These are phyloP conservation scores for Setophaga kirtlandii DNA, from an alignment of 2,113 vertebrate species.

Conservation along the genomic window DNA sequence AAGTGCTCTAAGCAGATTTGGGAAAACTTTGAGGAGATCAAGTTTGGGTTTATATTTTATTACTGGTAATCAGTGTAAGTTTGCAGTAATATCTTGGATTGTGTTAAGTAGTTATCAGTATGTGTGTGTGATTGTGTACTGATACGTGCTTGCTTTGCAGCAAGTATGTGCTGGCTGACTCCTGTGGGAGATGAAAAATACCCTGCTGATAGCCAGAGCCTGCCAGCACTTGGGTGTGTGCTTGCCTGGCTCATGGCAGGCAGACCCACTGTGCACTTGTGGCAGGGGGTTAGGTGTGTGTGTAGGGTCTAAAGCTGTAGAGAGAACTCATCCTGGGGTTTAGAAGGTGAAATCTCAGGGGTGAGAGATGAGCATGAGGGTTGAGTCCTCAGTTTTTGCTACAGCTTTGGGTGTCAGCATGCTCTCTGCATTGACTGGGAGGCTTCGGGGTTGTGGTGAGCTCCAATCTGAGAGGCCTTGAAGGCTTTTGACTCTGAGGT, in stretches of 20 bases:
- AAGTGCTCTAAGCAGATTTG: neutral
- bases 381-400: neutral
- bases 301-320: accelerated
- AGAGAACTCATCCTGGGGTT: neutral
- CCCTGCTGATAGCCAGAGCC: neutral
- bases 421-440: accelerated
- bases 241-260: neutral
- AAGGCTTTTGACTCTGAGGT: neutral
- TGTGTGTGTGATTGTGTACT: neutral
- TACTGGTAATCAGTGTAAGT: neutral
- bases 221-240: neutral
- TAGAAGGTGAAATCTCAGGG: neutral
- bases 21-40: constrained; percentile 13
- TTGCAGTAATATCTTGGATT: neutral
- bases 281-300: neutral
- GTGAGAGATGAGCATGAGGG: neutral
- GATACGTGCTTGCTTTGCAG: neutral
- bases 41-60: neutral
- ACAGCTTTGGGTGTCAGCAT: accelerated
- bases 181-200: neutral
- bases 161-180: neutral
- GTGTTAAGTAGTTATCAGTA: neutral
- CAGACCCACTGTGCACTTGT: neutral
- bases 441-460: neutral
- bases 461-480: neutral